Evolutionary conservation across 2,888 invertebrate species (phyloP), one percentile per base, ranked within the genome.

Genomic region (Nymphalis c-album): DNA sequence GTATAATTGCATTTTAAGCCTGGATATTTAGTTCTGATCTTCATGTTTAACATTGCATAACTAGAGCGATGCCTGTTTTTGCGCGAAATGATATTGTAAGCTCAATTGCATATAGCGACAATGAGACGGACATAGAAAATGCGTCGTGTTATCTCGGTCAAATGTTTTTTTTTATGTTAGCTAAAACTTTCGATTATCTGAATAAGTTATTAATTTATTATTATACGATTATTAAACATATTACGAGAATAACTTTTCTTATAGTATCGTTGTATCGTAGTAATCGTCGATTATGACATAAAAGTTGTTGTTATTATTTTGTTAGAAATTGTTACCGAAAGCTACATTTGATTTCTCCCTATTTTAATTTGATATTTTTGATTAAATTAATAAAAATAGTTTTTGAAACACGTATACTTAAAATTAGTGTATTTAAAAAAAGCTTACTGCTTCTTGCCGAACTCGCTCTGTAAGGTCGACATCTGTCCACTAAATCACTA

Each of bases 381-480:
- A 40, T 40, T 40, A 0, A 40, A 40, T 40, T 40, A 40, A 40
- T 10, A 40, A 4, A 13, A 40, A 13, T 10, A 40, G 4, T 40
- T 13, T 13, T 40, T 13, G 13, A 13, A 40, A 40, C 0, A 40
- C 4, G 13, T 13, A 40, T 40, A 3, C 20, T 10, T 20, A 50
- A 50, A 31, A 31, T n/a, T 31, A 31, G 3, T 17, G 7, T 55
- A 31, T 55, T 55, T 26, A 6, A 55, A 64, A 58, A 61, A 73
- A 72, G 81, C 91, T 91, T 91, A 92, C 91, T 90, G 82, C 88
- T 91, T 82, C 86, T 88, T 47, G 86, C 86, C 63, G 86, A 74
- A 74, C 86, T 88, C 63, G 85, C 81, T 84, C 83, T 87, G 76
- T 87, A 88, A 5, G 85, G 84, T 77, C 86, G 84, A 82, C 78